phyloP scores from a whole-genome alignment of 1,140 invertebrate species.

The Neodiprion lecontei region DNA sequence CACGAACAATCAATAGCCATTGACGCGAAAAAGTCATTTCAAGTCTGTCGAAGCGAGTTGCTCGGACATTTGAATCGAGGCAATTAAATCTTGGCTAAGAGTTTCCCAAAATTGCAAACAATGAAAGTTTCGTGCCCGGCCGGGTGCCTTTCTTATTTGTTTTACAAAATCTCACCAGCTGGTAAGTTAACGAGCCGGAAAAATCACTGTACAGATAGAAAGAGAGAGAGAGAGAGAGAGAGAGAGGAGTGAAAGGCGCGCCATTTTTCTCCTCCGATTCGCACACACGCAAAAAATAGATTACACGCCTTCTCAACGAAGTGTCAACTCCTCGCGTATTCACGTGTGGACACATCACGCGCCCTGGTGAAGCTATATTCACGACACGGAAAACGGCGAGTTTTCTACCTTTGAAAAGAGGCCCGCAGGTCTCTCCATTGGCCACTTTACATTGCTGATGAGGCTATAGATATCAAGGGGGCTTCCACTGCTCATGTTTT shows the following conservation, averaged over 20 bases:
- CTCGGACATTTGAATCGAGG: neutral
- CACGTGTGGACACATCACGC: too few species aligned
- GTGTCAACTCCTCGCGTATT: too few species aligned
- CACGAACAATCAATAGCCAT: neutral
- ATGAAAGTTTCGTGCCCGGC: neutral
- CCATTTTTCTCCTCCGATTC: too few species aligned
- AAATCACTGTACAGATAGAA: neutral
- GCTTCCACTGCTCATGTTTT: constrained; percentile 7
- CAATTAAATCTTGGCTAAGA: neutral
- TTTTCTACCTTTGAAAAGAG: neutral
- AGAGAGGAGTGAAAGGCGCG: too few species aligned
- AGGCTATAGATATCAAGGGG: neutral
- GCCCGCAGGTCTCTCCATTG: neutral
- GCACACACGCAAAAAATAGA: too few species aligned
- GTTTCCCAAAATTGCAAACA: neutral
- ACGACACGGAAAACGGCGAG: neutral
- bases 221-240: neutral
- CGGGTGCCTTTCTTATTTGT: neutral
- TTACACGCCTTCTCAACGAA: neutral
- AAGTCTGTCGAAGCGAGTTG: neutral
- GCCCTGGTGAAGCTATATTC: neutral
- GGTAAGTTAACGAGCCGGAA: neutral
- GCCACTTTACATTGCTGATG: constrained; percentile 7
- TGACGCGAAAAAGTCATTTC: neutral
- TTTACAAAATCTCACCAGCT: neutral